Percentiles rank a stretch among this genome's conserved stretches.
Conservation (phyloP, 2,888 invertebrate species). For the Balanococcus diminutus region DNA sequence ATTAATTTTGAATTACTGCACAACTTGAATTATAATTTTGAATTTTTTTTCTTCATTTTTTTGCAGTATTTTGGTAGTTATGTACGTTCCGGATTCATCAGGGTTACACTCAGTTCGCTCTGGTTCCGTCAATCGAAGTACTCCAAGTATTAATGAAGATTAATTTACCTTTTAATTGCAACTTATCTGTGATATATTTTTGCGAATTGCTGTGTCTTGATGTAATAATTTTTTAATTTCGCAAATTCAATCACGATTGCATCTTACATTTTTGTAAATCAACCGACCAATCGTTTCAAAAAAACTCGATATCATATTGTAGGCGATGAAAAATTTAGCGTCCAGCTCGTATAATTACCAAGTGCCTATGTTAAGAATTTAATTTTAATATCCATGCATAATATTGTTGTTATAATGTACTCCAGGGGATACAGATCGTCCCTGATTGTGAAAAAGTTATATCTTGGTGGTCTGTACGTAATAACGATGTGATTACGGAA, state of each 20-base stretch:
- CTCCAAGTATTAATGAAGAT: background rate
- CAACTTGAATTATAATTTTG: background rate
- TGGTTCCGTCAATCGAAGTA: background rate
- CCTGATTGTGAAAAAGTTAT: too few relatives aligned
- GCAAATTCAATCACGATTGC: background rate
- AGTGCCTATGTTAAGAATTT: background rate
- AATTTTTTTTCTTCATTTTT: background rate
- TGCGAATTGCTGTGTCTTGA: background rate
- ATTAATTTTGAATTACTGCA: background rate
- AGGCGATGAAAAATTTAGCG: too few relatives aligned
- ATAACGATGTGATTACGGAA: background rate
- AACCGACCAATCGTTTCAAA: too few relatives aligned
- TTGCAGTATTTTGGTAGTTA: background rate
- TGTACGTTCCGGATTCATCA: background rate
- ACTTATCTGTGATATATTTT: constrained; percentile 2
- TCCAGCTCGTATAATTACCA: background rate
- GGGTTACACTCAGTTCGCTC: background rate
- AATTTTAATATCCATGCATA: too few relatives aligned
- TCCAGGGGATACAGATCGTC: too few relatives aligned
- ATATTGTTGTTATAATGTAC: too few relatives aligned
- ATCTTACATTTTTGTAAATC: background rate
- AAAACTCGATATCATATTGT: too few relatives aligned
- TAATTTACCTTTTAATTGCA: background rate
- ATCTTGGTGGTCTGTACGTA: background rate
- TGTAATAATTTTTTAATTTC: background rate